Base-by-base conservation (phyloP, 2,888 invertebrate species). In the Elmis aenea region DNA sequence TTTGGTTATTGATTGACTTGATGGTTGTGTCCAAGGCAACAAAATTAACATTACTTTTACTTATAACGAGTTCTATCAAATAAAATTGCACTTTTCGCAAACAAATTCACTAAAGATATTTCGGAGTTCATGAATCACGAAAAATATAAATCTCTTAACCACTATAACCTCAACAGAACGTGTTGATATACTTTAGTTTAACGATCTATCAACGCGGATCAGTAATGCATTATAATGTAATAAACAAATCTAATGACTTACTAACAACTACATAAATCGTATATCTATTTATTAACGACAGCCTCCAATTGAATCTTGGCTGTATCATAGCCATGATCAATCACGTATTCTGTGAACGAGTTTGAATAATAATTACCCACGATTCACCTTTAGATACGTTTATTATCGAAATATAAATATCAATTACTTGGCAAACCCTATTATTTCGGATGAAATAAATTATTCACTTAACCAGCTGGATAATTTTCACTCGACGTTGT, bases 321-420 rank as follows among this genome's bases (percentile, higher is more conserved):
- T 31, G 36, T 30, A 33, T 40, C 44, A 41, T 35, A 40, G 37
- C 38, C 41, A 45, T 45, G 45, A 45, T 44, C 40, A 44, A 40
- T 44, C 44, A 40, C 44, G 40, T 43, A 44, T 38, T 34, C 26
- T 38, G 26, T 42, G 45, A 42, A 42, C 45, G 43, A 43, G 32
- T 39, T 43, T 35, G 25, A 22, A 34, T 29, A 24, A 33, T 50
- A 50, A 48, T 51, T 46, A 41, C 35, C 41, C 52, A 55, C 55
- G 53, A 50, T 54, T 55, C 51, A 54, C 53, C 53, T 50, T 48
- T 45, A 48, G 52, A 48, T 45, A 50, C 50, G 46, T 48, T 52
- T 49, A 42, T 52, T 51, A 55, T 55, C 53, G 53, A 55, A 50
- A 55, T 55, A 55, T 55, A 55, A 55, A 53, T 55, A 53, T 55